A percentile compares a stretch with the other conserved stretches of the same genome.
These are phyloP conservation scores for Hydra vulgaris DNA, from an alignment of 30 jellyfish, hydroid and myxozoan species.

Conservation along the genomic window DNA sequence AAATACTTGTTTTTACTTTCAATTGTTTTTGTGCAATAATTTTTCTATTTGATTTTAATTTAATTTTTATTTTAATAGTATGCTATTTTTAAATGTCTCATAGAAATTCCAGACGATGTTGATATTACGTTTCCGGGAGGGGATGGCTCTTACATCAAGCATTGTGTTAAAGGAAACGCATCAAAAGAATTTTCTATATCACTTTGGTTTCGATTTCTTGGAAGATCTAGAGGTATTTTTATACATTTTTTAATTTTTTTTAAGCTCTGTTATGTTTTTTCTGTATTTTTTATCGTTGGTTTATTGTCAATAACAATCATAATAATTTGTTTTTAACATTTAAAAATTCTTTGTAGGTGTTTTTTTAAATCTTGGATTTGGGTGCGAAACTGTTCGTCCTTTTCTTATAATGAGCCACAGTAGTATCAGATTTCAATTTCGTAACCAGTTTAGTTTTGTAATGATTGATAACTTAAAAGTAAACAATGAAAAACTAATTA, in stretches of 20 bases:
- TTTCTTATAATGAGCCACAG: neutral
- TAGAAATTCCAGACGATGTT: conserved; percentile 60
- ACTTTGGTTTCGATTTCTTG: conserved; percentile 26
- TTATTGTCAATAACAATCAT: too few species aligned
- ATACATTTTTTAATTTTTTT: neutral
- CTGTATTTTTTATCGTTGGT: too few species aligned
- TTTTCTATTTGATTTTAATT: too few species aligned
- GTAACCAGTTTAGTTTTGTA: neutral
- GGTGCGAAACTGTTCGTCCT: neutral
- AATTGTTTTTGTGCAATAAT: too few species aligned
- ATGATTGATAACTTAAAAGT: neutral
- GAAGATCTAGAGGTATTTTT: neutral
- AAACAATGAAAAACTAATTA: too few species aligned
- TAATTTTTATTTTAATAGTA: too few species aligned
- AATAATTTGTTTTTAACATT: too few species aligned
- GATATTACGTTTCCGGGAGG: conserved; percentile 77
- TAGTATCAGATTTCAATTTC: neutral
- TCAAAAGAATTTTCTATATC: conserved; percentile 15
- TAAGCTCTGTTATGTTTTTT: too few species aligned
- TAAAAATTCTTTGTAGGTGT: neutral
- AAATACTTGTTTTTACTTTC: too few species aligned
- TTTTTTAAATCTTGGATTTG: neutral
- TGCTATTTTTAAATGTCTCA: too few species aligned
- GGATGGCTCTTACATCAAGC: conserved; percentile 38
- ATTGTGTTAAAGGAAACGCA: conserved; percentile 13